Evolutionary conservation across 2,797 vertebrate species (phyloP).

Genomic region (Hybognathus amarus): DNA sequence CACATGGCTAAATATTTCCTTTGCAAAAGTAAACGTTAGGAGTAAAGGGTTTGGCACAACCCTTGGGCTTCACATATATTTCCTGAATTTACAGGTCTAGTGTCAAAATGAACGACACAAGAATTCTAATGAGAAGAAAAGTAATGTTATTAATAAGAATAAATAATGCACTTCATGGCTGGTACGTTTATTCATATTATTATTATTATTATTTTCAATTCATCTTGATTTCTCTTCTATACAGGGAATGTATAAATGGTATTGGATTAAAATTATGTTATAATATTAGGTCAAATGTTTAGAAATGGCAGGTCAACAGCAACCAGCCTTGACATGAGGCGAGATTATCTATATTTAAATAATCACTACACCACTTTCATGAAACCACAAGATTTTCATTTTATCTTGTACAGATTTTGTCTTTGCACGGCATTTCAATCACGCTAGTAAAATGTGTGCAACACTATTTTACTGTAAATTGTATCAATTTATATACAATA

Average conservation of each 20-base stretch:
- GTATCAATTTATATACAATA: not conserved
- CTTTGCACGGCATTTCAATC: not conserved
- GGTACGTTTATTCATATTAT: too few species aligned
- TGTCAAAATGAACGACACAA: not conserved
- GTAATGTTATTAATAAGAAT: not conserved
- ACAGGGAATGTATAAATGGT: not conserved
- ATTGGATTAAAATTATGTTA: not conserved
- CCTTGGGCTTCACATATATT: not conserved
- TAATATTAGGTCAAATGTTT: not conserved
- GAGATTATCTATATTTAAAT: not conserved
- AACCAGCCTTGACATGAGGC: not conserved
- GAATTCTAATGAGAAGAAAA: not conserved
- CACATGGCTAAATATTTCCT: slow-evolving; percentile 50
- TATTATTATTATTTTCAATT: too few species aligned
- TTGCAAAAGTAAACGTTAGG: slow-evolving; percentile 40
- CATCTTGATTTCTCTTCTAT: not conserved
- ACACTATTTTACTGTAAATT: not conserved
- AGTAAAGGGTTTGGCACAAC: not conserved
- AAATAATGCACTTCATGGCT: not conserved
- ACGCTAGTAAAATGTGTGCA: not conserved
- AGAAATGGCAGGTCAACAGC: not conserved
- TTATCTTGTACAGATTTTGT: not conserved
- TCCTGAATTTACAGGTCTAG: not conserved
- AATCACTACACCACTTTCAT: not conserved
- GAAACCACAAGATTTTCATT: not conserved